Evolutionary conservation across 2,113 vertebrate genomes (phyloP).

Genomic region (Bombycilla garrulus): DNA sequence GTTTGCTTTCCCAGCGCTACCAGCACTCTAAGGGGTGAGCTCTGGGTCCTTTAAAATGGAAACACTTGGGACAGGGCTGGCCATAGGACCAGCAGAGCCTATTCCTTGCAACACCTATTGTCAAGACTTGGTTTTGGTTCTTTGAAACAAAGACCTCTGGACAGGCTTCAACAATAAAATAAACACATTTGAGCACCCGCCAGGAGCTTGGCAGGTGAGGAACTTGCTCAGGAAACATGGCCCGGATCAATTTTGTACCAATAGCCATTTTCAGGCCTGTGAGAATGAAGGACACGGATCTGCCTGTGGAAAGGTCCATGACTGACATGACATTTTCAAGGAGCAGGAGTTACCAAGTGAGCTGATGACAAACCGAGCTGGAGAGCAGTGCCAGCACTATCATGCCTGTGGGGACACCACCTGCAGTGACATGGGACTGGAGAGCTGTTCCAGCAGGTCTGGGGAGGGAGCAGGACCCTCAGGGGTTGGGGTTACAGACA

Average conservation of each 20-base stretch:
- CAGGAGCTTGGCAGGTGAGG: not conserved
- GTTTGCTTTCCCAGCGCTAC: not conserved
- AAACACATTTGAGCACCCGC: not conserved
- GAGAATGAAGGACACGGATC: not conserved
- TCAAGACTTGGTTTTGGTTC: not conserved
- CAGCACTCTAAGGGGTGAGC: not conserved
- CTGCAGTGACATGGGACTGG: not conserved
- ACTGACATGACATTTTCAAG: not conserved
- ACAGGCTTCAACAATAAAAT: not conserved
- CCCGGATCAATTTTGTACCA: not conserved
- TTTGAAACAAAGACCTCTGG: slow-evolving; percentile 11
- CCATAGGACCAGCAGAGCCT: not conserved
- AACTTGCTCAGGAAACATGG: not conserved
- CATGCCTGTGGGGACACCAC: not conserved
- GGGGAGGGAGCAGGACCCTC: not conserved
- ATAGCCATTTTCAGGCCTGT: not conserved
- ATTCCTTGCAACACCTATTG: not conserved
- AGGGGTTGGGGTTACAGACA: not conserved
- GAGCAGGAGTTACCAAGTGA: not conserved
- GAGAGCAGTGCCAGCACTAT: not conserved
- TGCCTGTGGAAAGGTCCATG: not conserved
- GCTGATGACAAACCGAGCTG: not conserved
- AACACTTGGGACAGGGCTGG: not conserved
- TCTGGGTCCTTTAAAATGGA: not conserved
- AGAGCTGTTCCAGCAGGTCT: slow-evolving; percentile 20